phyloP scores from a whole-genome alignment of 2,888 invertebrate genomes.

The Microplitis deprimator region DNA sequence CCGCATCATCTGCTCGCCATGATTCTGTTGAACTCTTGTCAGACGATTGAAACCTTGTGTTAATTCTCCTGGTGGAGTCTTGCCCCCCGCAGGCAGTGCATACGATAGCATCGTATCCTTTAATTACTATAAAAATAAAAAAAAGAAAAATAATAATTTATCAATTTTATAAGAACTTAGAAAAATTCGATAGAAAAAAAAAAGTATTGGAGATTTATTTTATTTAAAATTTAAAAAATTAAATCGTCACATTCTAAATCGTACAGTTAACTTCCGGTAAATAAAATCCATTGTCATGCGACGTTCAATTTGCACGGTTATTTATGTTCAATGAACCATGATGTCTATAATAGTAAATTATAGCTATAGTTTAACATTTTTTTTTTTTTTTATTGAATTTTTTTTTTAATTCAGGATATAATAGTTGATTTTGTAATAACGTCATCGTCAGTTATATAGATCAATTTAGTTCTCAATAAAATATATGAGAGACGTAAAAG shows the following conservation, averaged over 20 bases:
- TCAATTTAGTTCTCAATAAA: not conserved
- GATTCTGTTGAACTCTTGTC: constrained; percentile 45
- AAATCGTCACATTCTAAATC: constrained; percentile 15
- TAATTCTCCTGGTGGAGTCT: constrained; percentile 76
- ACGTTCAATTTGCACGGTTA: constrained; percentile 23
- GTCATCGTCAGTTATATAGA: not conserved
- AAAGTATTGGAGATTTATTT: constrained; percentile 19
- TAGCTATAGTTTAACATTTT: not conserved
- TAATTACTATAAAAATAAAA: constrained; percentile 45
- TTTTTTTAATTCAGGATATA: not conserved
- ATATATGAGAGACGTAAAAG: not conserved
- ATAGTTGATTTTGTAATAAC: not conserved
- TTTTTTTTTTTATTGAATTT: not conserved
- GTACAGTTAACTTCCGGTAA: constrained; percentile 48
- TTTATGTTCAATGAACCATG: constrained; percentile 38
- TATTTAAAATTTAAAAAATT: not conserved
- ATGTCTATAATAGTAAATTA: constrained; percentile 24
- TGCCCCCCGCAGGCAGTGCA: constrained; percentile 85
- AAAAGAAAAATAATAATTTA: constrained; percentile 19
- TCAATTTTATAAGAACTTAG: not conserved
- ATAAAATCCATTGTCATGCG: constrained; percentile 32
- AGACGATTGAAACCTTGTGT: constrained; percentile 52
- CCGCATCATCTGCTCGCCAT: constrained; percentile 49
- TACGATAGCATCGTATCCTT: constrained; percentile 79
- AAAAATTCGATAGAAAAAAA: not conserved